A percentile compares a stretch with the other conserved stretches of the same genome.
These are phyloP conservation scores for Coranthus polyacanthus DNA, from an alignment of 2,797 vertebrate species.

Conservation along the genomic window DNA sequence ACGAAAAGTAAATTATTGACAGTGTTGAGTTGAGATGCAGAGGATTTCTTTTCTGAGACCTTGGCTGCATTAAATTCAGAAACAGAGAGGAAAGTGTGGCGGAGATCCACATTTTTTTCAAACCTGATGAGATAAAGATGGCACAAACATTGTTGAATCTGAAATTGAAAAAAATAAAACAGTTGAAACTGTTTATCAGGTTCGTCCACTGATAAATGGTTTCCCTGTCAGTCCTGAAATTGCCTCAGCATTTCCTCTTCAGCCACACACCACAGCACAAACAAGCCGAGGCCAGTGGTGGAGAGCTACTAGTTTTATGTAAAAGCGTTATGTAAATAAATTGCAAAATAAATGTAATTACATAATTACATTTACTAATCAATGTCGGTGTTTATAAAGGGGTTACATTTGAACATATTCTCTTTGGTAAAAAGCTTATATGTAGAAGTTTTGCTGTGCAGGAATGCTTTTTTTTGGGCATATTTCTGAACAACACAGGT, in stretches of 20 bases:
- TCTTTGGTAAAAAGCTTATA: no score
- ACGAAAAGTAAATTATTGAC: conserved; percentile 64
- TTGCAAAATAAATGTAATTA: no score
- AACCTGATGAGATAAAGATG: not conserved
- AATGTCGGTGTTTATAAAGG: no score
- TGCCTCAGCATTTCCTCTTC: conserved; percentile 13
- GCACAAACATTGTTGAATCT: not conserved
- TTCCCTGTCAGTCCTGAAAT: conserved; percentile 9
- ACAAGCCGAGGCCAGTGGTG: not conserved
- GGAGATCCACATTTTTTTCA: conserved; percentile 12
- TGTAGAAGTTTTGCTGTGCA: no score
- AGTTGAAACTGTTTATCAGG: conserved; percentile 2
- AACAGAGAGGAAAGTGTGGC: conserved; percentile 4
- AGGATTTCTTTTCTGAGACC: conserved; percentile 36
- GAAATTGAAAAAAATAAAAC: not conserved
- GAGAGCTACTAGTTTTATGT: not conserved
- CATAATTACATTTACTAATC: no score
- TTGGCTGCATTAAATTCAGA: conserved; percentile 37
- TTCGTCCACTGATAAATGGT: conserved; percentile 3
- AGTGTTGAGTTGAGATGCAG: conserved; percentile 27
- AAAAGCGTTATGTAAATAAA: no score
- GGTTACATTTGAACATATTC: no score
- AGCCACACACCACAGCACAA: conserved; percentile 23
- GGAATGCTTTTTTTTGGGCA: no score
- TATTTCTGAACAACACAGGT: no score